Conservation (phyloP, 2,888 invertebrate species). For the Hylaea fasciaria region DNA sequence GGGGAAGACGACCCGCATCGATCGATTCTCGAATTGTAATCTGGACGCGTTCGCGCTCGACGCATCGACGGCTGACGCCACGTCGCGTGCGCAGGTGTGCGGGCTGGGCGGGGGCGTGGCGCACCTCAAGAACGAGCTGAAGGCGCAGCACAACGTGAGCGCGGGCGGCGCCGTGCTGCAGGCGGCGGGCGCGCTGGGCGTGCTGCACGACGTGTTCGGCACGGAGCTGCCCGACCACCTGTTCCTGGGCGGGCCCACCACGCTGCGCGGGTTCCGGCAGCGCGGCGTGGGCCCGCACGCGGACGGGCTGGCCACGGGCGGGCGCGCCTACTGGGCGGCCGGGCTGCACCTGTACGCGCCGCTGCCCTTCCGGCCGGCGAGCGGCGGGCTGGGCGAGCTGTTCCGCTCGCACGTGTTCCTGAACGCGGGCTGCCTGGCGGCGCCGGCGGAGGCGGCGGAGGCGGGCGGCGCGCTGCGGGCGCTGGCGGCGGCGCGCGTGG, state of each 20-base stretch:
- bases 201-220: slow-evolving; percentile 87
- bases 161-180: slow-evolving; percentile 87
- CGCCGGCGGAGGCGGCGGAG: slow-evolving; percentile 69
- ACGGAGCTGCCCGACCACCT: slow-evolving; percentile 89
- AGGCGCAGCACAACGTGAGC: slow-evolving; percentile 65
- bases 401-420: slow-evolving; percentile 96
- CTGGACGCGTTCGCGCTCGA: too few species aligned
- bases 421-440: slow-evolving; percentile 92
- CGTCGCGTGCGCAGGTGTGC: slow-evolving; percentile 81
- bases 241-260: slow-evolving; percentile 95
- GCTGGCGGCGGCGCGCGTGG: slow-evolving; percentile 86
- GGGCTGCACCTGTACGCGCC: slow-evolving; percentile 96
- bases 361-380: slow-evolving; percentile 93
- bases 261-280: slow-evolving; percentile 94
- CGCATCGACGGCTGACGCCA: too few species aligned
- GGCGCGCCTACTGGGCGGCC: slow-evolving; percentile 92
- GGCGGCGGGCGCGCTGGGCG: slow-evolving; percentile 87
- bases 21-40: too few species aligned
- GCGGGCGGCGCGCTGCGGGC: slow-evolving; percentile 65
- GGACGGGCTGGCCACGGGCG: slow-evolving; percentile 91
- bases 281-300: slow-evolving; percentile 94
- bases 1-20: too few species aligned
- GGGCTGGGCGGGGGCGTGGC: slow-evolving; percentile 97
- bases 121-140: slow-evolving; percentile 91
- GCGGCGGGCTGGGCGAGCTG: slow-evolving; percentile 91